Evolutionary conservation across 2,797 vertebrate species (phyloP).

Genomic region (Scleropages formosus): DNA sequence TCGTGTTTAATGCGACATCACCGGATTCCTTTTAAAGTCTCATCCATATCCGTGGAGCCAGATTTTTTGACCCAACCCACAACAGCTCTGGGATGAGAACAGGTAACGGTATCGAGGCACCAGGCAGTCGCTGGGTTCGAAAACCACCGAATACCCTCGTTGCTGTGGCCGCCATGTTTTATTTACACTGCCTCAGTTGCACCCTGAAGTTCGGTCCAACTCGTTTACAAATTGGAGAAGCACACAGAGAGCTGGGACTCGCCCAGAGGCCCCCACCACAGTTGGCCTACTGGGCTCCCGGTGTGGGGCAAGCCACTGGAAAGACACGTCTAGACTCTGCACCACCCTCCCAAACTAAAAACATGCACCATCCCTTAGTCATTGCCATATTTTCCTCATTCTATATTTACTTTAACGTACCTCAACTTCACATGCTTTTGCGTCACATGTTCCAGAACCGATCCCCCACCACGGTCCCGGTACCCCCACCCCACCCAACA

Average conservation of each 20-base stretch:
- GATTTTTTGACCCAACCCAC: too few species aligned
- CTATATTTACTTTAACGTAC: conserved; percentile 23
- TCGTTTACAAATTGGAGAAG: neutral
- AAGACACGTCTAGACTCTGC: neutral
- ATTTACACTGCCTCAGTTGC: neutral
- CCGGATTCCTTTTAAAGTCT: too few species aligned
- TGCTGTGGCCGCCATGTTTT: too few species aligned
- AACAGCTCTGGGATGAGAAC: too few species aligned
- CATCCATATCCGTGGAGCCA: too few species aligned
- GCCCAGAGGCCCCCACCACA: neutral
- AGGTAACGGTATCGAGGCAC: too few species aligned
- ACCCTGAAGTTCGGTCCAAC: neutral
- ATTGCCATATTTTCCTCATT: conserved; percentile 12
- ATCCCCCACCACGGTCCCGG: neutral
- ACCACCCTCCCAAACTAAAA: neutral
- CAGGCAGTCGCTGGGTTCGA: too few species aligned
- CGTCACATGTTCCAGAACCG: conserved; percentile 4
- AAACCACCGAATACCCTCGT: too few species aligned
- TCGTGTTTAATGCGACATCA: too few species aligned
- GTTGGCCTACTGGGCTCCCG: neutral
- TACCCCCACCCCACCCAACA: neutral
- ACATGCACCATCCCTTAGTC: neutral
- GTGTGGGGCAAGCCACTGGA: neutral
- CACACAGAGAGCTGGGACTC: neutral
- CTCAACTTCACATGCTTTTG: neutral